phyloP scores from a whole-genome alignment of 1,140 invertebrate species.

The Drosophila funebris region DNA sequence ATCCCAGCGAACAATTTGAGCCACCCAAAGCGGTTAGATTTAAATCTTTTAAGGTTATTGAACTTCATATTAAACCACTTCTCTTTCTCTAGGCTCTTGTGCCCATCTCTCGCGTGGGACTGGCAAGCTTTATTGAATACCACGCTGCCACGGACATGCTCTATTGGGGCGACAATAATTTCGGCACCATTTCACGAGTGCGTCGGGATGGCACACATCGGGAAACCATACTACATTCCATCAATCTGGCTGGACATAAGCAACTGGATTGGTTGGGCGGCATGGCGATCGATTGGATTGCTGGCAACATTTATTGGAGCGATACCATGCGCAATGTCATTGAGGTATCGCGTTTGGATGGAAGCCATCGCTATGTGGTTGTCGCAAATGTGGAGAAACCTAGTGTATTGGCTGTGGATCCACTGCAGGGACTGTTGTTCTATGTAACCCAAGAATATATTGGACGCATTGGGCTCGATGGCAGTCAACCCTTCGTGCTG shows the following conservation, averaged over 20 bases:
- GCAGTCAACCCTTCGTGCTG: constrained; percentile 85
- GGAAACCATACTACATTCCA: constrained; percentile 85
- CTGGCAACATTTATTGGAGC: constrained; percentile 95
- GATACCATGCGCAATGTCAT: constrained; percentile 94
- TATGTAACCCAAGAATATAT: constrained; percentile 94
- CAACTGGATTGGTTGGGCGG: constrained; percentile 81
- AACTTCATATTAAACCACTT: not conserved
- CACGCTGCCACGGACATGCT: constrained; percentile 88
- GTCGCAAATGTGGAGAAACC: constrained; percentile 90
- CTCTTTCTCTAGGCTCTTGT: constrained; percentile 86
- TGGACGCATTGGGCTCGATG: constrained; percentile 91
- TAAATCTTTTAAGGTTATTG: not conserved
- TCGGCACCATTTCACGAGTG: constrained; percentile 90
- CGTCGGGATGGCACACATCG: constrained; percentile 90
- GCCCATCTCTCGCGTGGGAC: constrained; percentile 90
- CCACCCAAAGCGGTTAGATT: constrained; percentile 55
- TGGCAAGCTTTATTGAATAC: constrained; percentile 91
- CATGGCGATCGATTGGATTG: constrained; percentile 94
- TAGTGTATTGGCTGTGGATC: constrained; percentile 87
- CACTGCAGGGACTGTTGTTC: constrained; percentile 88
- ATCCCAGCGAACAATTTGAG: constrained; percentile 58
- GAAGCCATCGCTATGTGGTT: constrained; percentile 90
- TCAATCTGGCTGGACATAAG: constrained; percentile 84
- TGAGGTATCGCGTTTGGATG: constrained; percentile 92
- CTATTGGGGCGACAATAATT: constrained; percentile 92